Base-by-base conservation (phyloP, 92 coral and sea anemone species). In the Virgularia gustaviana region DNA sequence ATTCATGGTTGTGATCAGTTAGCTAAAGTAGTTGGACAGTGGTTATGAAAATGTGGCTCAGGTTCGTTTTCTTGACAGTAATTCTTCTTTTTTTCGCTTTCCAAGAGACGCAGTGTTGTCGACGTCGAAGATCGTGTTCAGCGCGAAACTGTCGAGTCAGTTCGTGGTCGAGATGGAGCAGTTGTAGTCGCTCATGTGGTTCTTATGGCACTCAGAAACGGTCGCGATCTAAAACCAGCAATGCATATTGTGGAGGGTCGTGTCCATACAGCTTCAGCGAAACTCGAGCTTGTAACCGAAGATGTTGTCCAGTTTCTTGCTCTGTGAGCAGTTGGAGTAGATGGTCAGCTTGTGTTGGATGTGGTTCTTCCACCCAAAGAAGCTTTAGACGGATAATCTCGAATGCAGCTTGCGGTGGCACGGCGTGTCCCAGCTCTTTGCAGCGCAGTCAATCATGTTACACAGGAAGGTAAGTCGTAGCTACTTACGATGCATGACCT, bases 401-500 rank as follows among this genome's bases (percentile, higher is more conserved):
- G 43, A 43, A 31, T 10, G 68, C 83, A 8, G 49, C 31, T 2
- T 88, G 94, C 44, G 77, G 87, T 0, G 94, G 94, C 11, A 73
- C 67, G 34, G 36, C 84, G 18, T 88, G 94, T 39, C 94, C 94
- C 10, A 79, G 49, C 18, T 41, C 11, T 9, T 42, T 62, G 24
- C 52, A 42, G 4, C 65, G 72, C 32, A 64, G 75, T 10, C 86
- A 58, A 56, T 45, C 78, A 1, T 88, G 94, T 28, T 81, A 81
- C 56, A 85, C 89, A 7, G 89, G 94, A 36, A 73, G 86, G 94
- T 87, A 80, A 83, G 90, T n/a, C n/a, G n/a, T 85, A 49, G 33
- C 4, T 9, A 5, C 28, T 19, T 72, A n/a, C n/a, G n/a, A n/a
- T n/a, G n/a, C n/a, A n/a, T n/a, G n/a, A n/a, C n/a, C n/a, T n/a